phyloP scores from a whole-genome alignment of 1,140 invertebrate genomes.

The Listronotus bonariensis region DNA sequence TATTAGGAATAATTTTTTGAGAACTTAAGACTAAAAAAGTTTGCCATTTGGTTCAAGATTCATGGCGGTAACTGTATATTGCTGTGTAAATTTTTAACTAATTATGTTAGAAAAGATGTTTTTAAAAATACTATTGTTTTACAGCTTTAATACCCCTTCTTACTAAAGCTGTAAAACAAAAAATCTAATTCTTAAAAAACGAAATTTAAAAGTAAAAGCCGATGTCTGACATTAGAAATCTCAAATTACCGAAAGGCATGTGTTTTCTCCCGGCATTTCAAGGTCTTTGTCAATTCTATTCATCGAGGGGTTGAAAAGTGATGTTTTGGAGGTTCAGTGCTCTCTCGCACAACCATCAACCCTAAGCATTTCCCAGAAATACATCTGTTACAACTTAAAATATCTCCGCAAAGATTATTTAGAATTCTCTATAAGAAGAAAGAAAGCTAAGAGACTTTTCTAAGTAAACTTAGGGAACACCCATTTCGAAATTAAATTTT shows the following conservation, averaged over 20 bases:
- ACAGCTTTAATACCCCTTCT: too few relatives aligned
- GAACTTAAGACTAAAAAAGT: too few relatives aligned
- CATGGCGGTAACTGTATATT: too few relatives aligned
- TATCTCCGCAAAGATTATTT: constrained; percentile 29
- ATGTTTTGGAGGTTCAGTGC: constrained; percentile 18
- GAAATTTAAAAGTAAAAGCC: constrained; percentile 1
- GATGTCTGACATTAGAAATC: constrained; percentile 2
- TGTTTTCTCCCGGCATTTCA: constrained; percentile 17
- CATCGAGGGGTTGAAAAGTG: constrained; percentile 29
- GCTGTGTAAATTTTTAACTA: too few relatives aligned
- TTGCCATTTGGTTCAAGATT: too few relatives aligned
- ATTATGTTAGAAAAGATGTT: too few relatives aligned
- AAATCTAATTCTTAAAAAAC: constrained; percentile 1
- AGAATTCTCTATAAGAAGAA: constrained; percentile 23
- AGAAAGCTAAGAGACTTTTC: constrained; percentile 25
- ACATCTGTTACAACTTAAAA: constrained; percentile 31
- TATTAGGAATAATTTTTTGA: too few relatives aligned
- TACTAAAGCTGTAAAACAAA: too few relatives aligned
- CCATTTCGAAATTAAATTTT: constrained; percentile 18
- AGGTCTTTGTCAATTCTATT: constrained; percentile 18
- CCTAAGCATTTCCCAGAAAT: constrained; percentile 29
- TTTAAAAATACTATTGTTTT: too few relatives aligned
- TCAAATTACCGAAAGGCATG: constrained; percentile 24
- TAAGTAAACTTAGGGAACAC: constrained; percentile 17
- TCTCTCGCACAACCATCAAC: constrained; percentile 15